phyloP scores from a whole-genome alignment of 2,888 invertebrate genomes.

The Julus scandinavius region DNA sequence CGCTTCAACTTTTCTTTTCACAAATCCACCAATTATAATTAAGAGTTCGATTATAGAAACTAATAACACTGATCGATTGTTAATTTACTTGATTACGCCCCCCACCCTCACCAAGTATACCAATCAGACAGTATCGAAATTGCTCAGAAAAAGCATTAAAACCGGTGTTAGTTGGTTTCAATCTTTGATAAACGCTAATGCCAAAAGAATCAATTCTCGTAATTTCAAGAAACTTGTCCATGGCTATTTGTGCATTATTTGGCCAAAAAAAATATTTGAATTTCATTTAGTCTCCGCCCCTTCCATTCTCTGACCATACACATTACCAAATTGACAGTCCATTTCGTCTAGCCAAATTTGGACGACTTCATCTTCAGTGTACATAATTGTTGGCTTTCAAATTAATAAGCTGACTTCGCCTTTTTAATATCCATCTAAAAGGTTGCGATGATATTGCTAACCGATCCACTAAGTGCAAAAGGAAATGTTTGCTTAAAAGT shows the following conservation, averaged over 20 bases:
- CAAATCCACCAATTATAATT: not conserved
- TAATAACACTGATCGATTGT: not conserved
- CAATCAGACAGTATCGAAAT: not conserved
- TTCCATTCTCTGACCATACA: not conserved
- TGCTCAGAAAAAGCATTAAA: not conserved
- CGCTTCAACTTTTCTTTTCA: not conserved
- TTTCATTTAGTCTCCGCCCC: not conserved
- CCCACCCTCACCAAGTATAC: not conserved
- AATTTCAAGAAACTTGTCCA: constrained; percentile 22
- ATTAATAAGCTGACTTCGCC: constrained; percentile 25
- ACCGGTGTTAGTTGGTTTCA: not conserved
- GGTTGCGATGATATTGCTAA: not conserved
- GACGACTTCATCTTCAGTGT: constrained; percentile 13
- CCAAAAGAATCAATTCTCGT: not conserved
- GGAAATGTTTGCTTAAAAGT: constrained; percentile 8
- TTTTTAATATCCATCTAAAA: not conserved
- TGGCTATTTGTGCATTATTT: constrained; percentile 10
- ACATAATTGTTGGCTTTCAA: constrained; percentile 36
- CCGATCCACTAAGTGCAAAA: constrained; percentile 11
- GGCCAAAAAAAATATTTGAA: constrained; percentile 22
- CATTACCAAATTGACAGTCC: constrained; percentile 19
- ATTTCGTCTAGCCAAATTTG: constrained; percentile 18
- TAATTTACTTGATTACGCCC: not conserved
- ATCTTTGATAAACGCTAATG: not conserved
- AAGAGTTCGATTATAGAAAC: not conserved